Evolutionary conservation across 2,888 invertebrate species (phyloP), one percentile per base, ranked within the genome.

Genomic region (Vannuccia rotundouncinata): DNA sequence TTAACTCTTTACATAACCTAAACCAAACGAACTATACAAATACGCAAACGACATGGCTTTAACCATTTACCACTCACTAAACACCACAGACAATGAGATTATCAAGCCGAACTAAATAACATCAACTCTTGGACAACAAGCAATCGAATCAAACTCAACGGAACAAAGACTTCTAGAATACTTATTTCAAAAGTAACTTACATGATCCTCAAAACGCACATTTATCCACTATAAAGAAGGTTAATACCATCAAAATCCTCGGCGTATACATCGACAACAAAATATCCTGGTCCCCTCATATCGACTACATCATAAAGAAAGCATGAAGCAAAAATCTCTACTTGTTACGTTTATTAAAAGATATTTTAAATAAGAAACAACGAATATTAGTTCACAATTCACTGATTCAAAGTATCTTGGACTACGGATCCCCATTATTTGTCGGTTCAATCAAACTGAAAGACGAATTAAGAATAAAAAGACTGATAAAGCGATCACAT

Each of bases 261-360:
- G 66, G 66, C 5, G 22, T 66, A 5, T 66, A 66, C 66, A 66
- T 66, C 66, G 66, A 66, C 66, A 22, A 66, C 66, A 66, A 66
- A 66, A 66, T 66, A 66, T 66, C 66, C 66, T 66, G 66, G 66
- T 66, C 66, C 25, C 25, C 66, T 66, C 66, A 66, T 66, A 66
- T 66, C 66, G 66, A 66, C 66, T 66, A 66, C 66, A 66, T 66
- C 66, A 66, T 66, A 66, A 66, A 66, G 25, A 66, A 66, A 66
- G 66, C 66, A 66, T n/a, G n/a, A n/a, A 66, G 22, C 5, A 5
- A 66, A 66, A 66, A 66, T 22, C 22, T 66, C 22, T 66, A 66
- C 66, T 22, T 66, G 66, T 22, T 66, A 66, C 66, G 66, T 66
- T n/a, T 66, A 66, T 66, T 66, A 66, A 66, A 66, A 66, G 66